phyloP scores from a whole-genome alignment of 2,888 invertebrate species.

The Eilema sororculum region DNA sequence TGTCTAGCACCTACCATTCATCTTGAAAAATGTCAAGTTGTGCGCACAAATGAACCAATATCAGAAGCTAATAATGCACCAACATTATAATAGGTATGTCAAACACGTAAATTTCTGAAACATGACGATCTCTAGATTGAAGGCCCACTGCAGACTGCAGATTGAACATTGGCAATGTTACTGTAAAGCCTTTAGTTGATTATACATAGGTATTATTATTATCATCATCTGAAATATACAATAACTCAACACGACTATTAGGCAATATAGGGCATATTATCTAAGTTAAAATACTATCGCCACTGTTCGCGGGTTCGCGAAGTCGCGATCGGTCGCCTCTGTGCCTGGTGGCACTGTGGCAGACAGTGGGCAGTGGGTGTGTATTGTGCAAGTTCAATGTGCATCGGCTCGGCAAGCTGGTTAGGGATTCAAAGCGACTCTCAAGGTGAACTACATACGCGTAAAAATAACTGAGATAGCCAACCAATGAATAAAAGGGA shows the following conservation, averaged over 20 bases:
- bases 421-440: constrained; percentile 60
- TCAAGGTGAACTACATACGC: constrained; percentile 74
- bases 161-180: neutral
- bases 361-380: constrained; percentile 25
- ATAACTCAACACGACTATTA: neutral
- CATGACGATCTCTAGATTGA: too few relatives aligned
- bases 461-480: constrained; percentile 71
- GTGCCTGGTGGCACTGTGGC: neutral
- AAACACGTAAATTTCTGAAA: too few relatives aligned
- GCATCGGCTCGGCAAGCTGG: constrained; percentile 40
- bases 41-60: too few relatives aligned
- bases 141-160: too few relatives aligned
- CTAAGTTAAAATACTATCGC: neutral
- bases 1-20: too few relatives aligned
- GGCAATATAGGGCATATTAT: neutral
- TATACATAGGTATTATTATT: neutral
- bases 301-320: neutral
- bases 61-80: too few relatives aligned
- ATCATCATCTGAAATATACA: neutral
- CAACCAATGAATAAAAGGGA: constrained; percentile 36
- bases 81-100: too few relatives aligned
- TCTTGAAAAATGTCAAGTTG: too few relatives aligned
- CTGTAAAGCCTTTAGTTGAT: neutral
- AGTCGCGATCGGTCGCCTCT: neutral
- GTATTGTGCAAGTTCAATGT: constrained; percentile 51